These are phyloP conservation scores for Patella vulgata DNA, from an alignment of 1,140 invertebrate genomes.

Conservation along the genomic window DNA sequence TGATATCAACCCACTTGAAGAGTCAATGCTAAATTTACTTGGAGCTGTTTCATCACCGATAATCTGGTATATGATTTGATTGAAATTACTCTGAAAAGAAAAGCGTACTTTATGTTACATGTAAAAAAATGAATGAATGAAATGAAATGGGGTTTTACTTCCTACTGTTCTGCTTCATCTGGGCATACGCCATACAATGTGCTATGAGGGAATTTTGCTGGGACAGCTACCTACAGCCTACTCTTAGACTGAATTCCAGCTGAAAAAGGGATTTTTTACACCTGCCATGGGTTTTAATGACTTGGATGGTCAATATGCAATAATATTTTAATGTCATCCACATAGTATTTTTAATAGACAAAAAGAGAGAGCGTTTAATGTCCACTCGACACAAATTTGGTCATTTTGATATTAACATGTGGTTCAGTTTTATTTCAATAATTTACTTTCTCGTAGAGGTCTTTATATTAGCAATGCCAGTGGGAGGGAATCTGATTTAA, in stretches of 20 bases:
- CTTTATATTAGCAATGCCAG: no score
- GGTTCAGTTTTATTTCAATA: no score
- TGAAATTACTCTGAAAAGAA: slow-evolving; percentile 42
- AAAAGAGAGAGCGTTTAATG: no score
- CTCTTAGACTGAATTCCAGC: background rate
- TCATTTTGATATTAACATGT: no score
- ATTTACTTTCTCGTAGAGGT: no score
- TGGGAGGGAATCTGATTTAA: no score
- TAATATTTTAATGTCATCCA: no score
- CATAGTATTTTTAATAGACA: no score
- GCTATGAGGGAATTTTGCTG: background rate
- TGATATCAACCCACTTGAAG: slow-evolving; percentile 83
- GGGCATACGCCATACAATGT: background rate
- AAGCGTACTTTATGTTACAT: slow-evolving; percentile 1
- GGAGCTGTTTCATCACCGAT: slow-evolving; percentile 44
- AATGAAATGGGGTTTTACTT: background rate
- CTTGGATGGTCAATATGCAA: background rate
- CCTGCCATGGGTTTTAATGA: background rate
- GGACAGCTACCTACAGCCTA: no score
- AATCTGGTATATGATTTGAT: slow-evolving; percentile 38
- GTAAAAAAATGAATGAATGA: background rate
- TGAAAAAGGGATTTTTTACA: background rate
- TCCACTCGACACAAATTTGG: no score
- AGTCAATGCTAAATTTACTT: slow-evolving; percentile 79
- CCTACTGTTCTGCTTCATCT: background rate